A percentile compares a stretch with the other conserved stretches of the same genome.
Evolutionary conservation across 2,888 invertebrate genomes (phyloP).

Genomic region (Heteropelma amictum): DNA sequence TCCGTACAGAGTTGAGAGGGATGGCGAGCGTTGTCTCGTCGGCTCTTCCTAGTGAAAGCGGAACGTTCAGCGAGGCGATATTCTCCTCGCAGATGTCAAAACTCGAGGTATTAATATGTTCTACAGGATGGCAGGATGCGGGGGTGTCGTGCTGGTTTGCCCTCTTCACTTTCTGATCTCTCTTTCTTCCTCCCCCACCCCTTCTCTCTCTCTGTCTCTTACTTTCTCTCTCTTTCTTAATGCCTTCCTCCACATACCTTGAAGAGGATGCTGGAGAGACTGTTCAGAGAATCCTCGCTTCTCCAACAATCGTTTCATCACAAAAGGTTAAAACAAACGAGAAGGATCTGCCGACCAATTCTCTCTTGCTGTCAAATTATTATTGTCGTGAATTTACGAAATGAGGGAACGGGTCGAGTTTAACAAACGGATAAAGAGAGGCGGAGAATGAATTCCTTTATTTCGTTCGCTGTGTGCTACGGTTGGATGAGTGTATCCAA

Average conservation of each 20-base stretch:
- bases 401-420: background rate
- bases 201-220: slow-evolving; percentile 28
- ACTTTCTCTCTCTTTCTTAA: slow-evolving; percentile 5
- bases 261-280: slow-evolving; percentile 14
- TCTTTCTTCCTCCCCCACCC: slow-evolving; percentile 31
- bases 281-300: slow-evolving; percentile 11
- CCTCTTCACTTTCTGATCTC: slow-evolving; percentile 42
- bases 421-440: background rate
- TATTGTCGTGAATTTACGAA: slow-evolving; percentile 57
- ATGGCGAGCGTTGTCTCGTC: slow-evolving; percentile 48
- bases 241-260: background rate
- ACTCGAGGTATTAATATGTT: slow-evolving; percentile 78
- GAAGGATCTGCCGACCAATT: slow-evolving; percentile 1
- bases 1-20: slow-evolving; percentile 46
- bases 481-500: background rate
- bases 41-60: slow-evolving; percentile 31
- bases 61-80: slow-evolving; percentile 30
- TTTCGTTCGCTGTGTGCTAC: background rate
- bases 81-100: slow-evolving; percentile 70
- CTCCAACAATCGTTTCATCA: slow-evolving; percentile 9
- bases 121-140: slow-evolving; percentile 67
- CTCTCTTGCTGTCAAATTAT: slow-evolving; percentile 70
- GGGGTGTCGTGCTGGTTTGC: slow-evolving; percentile 22
- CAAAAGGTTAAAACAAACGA: slow-evolving; percentile 19
- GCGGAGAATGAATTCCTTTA: background rate